Conservation (phyloP, 1,140 invertebrate species). For the Calliopsis andreniformis region DNA sequence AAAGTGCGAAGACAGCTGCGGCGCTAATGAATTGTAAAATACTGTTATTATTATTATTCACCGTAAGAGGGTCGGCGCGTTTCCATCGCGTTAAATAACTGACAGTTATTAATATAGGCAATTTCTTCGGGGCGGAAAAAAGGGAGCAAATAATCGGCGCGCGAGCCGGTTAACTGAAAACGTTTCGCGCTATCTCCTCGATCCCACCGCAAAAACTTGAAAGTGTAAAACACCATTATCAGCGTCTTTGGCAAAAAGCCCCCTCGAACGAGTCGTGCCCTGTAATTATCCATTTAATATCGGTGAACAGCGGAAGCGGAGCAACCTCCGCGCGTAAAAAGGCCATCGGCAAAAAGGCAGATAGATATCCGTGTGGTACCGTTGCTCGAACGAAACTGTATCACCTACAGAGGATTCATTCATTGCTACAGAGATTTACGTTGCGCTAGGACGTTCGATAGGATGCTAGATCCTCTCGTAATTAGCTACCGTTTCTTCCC, state of each 20-base stretch:
- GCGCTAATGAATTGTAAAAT: neutral
- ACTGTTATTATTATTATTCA: slow-evolving; percentile 10
- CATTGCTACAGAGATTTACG: slow-evolving; percentile 39
- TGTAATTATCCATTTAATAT: slow-evolving; percentile 37
- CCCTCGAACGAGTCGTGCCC: slow-evolving; percentile 4
- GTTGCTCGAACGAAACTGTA: slow-evolving; percentile 57
- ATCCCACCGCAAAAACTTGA: neutral
- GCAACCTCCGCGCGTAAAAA: slow-evolving; percentile 10
- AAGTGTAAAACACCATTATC: slow-evolving; percentile 5
- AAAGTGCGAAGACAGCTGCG: neutral
- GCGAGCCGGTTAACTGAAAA: neutral
- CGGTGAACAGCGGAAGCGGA: slow-evolving; percentile 12
- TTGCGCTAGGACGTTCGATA: slow-evolving; percentile 3
- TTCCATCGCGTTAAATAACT: neutral
- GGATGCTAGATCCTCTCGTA: slow-evolving; percentile 29
- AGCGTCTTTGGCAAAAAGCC: neutral
- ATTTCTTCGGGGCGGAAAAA: neutral
- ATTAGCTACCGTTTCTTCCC: slow-evolving; percentile 41
- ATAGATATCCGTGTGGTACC: slow-evolving; percentile 43
- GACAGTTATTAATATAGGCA: slow-evolving; percentile 14
- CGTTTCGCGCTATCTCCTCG: neutral
- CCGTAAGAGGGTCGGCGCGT: neutral
- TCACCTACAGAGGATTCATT: slow-evolving; percentile 42
- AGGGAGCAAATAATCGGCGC: neutral
- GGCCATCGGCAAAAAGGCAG: slow-evolving; percentile 31